Percentiles rank a stretch among this genome's conserved stretches.
These are phyloP conservation scores for Anthophora plumipes DNA, from an alignment of 2,888 invertebrate species.

Conservation along the genomic window DNA sequence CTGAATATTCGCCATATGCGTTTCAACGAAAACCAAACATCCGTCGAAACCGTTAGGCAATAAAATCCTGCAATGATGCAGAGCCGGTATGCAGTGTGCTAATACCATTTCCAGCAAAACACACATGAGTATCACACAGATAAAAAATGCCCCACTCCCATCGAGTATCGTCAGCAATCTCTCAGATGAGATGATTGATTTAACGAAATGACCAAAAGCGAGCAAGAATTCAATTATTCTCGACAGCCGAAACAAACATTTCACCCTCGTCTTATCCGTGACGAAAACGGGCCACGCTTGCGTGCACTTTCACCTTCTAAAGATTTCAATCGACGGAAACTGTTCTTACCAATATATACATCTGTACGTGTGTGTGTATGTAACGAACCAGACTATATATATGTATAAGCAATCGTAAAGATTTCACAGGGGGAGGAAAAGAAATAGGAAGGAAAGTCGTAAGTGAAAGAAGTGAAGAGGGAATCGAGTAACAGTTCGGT, in stretches of 20 bases:
- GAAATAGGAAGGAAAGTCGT: not conserved
- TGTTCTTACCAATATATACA: not conserved
- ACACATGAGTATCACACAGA: too few species aligned
- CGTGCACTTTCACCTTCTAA: not conserved
- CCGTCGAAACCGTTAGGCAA: too few species aligned
- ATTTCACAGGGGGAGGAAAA: not conserved
- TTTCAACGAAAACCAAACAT: too few species aligned
- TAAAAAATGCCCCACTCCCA: too few species aligned
- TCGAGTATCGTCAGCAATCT: not conserved
- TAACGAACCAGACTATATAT: not conserved
- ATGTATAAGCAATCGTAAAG: not conserved
- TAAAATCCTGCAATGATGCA: too few species aligned
- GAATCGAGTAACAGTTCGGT: not conserved
- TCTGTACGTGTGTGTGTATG: not conserved
- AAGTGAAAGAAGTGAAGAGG: not conserved
- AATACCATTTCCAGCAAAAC: too few species aligned
- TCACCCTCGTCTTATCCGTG: not conserved
- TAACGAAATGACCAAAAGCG: conserved; percentile 6
- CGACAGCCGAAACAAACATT: conserved; percentile 3
- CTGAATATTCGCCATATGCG: too few species aligned
- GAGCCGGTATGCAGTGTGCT: too few species aligned
- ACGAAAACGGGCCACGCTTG: not conserved
- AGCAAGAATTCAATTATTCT: conserved; percentile 23
- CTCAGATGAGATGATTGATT: not conserved
- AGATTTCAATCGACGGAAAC: not conserved